These are phyloP conservation scores for Agrotis segetum DNA, from an alignment of 2,888 invertebrate species.

Conservation along the genomic window DNA sequence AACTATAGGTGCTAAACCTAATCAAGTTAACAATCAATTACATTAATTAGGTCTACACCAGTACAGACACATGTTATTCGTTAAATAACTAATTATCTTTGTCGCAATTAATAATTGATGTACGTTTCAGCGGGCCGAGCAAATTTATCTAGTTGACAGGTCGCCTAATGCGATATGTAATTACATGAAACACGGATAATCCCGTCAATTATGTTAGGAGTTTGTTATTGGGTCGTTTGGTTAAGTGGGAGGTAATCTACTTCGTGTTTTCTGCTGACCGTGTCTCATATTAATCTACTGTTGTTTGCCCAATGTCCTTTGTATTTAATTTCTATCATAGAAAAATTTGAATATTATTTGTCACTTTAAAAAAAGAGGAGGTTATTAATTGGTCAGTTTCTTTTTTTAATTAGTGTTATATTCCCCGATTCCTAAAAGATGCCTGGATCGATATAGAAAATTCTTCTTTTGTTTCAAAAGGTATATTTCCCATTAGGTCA, in stretches of 20 bases:
- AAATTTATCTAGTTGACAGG: slow-evolving; percentile 60
- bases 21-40: slow-evolving; percentile 46
- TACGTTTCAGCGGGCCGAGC: slow-evolving; percentile 50
- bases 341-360: too few relatives aligned
- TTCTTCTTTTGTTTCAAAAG: too few relatives aligned
- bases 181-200: slow-evolving; percentile 50
- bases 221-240: slow-evolving; percentile 18
- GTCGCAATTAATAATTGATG: slow-evolving; percentile 61
- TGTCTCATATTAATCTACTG: neutral
- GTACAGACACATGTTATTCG: slow-evolving; percentile 46
- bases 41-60: slow-evolving; percentile 42
- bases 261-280: neutral
- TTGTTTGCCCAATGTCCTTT: too few relatives aligned
- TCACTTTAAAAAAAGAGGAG: too few relatives aligned
- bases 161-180: slow-evolving; percentile 58
- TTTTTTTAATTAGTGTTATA: too few relatives aligned
- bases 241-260: neutral
- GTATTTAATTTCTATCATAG: too few relatives aligned
- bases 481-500: too few relatives aligned
- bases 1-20: slow-evolving; percentile 21
- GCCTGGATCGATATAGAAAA: too few relatives aligned
- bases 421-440: too few relatives aligned
- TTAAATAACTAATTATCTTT: slow-evolving; percentile 63
- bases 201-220: slow-evolving; percentile 48
- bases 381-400: too few relatives aligned